These are phyloP conservation scores for Galeruca laticollis DNA, from an alignment of 2,888 invertebrate species.

Conservation along the genomic window DNA sequence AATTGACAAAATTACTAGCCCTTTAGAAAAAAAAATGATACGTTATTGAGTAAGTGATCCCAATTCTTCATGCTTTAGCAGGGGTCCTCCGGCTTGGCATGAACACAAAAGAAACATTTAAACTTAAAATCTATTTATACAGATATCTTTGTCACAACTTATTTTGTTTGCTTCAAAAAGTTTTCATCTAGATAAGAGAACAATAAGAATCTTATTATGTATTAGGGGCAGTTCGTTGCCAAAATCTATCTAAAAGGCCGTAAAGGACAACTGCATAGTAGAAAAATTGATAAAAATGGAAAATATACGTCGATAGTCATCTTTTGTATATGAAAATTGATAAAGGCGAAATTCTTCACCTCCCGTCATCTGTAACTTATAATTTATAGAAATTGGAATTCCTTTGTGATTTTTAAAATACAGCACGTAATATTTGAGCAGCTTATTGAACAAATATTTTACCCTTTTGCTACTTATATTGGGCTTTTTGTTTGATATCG, in stretches of 20 bases:
- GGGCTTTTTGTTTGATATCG: slow-evolving; percentile 32
- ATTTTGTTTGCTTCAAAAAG: slow-evolving; percentile 60
- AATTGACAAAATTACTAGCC: no score
- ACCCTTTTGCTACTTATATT: slow-evolving; percentile 36
- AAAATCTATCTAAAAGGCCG: slow-evolving; percentile 53
- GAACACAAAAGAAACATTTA: slow-evolving; percentile 59
- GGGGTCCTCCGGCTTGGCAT: slow-evolving; percentile 53
- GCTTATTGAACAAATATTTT: slow-evolving; percentile 47
- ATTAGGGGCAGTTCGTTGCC: slow-evolving; percentile 58
- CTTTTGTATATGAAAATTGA: slow-evolving; percentile 53
- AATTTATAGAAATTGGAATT: slow-evolving; percentile 54
- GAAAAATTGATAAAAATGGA: slow-evolving; percentile 51
- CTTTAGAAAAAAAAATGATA: background rate
- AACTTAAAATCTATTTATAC: slow-evolving; percentile 61
- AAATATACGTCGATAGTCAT: slow-evolving; percentile 52
- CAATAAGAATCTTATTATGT: slow-evolving; percentile 54
- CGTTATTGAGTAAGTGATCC: slow-evolving; percentile 7
- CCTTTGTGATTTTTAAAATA: slow-evolving; percentile 52
- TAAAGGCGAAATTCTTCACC: slow-evolving; percentile 51
- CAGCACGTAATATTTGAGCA: slow-evolving; percentile 48
- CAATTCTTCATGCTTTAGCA: slow-evolving; percentile 25
- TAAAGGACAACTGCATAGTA: slow-evolving; percentile 55
- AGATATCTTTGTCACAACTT: slow-evolving; percentile 59
- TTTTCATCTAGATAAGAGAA: slow-evolving; percentile 52
- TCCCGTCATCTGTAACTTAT: slow-evolving; percentile 53